phyloP scores from a whole-genome alignment of 1,140 invertebrate species.

The Potamilus streckersoni region DNA sequence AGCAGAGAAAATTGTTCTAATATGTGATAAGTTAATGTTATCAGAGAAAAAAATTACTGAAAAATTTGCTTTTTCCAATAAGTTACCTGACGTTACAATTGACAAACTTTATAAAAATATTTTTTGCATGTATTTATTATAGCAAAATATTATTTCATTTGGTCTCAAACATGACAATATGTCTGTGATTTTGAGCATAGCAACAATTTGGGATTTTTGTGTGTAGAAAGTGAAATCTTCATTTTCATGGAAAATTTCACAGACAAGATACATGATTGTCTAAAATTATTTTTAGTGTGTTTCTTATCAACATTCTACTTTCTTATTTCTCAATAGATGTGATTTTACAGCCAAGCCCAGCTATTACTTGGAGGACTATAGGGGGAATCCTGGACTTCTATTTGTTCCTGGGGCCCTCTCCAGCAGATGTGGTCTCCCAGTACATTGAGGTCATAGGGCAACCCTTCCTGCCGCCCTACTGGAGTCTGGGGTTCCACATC shows the following conservation, averaged over 20 bases:
- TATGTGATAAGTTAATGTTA: too few relatives aligned
- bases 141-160: too few relatives aligned
- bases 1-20: too few relatives aligned
- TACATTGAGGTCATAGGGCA: conserved; percentile 78
- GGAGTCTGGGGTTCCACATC: conserved; percentile 88
- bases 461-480: conserved; percentile 87
- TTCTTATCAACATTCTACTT: conserved; percentile 77
- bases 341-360: conserved; percentile 73
- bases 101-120: too few relatives aligned
- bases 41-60: too few relatives aligned
- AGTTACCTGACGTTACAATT: too few relatives aligned
- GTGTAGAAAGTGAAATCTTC: not conserved
- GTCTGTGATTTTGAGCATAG: not conserved
- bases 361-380: conserved; percentile 57
- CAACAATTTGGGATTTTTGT: not conserved
- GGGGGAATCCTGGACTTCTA: conserved; percentile 64
- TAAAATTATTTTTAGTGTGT: not conserved
- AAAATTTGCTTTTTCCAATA: too few relatives aligned
- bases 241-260: not conserved
- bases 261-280: not conserved
- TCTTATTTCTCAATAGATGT: conserved; percentile 78
- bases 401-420: conserved; percentile 64
- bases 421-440: conserved; percentile 81
- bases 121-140: too few relatives aligned
- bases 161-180: conserved; percentile 2